Percentiles rank a stretch among this genome's conserved stretches.
Evolutionary conservation across 2,888 invertebrate genomes (phyloP).

Genomic region (Thelaira solivaga): DNA sequence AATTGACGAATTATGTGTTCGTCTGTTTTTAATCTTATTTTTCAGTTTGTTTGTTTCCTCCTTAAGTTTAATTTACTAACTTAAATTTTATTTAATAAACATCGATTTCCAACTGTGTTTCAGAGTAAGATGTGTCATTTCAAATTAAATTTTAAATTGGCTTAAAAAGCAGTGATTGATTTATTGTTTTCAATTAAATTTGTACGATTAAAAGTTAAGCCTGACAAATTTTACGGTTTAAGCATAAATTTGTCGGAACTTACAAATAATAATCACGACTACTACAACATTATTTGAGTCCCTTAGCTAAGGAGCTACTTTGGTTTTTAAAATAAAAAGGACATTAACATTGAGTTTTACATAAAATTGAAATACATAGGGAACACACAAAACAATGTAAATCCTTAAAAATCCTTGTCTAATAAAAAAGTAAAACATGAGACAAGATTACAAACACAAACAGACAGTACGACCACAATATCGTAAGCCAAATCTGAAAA

Average conservation of each 20-base stretch:
- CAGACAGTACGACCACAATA: constrained; percentile 6
- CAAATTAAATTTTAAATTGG: constrained; percentile 59
- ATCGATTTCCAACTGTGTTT: constrained; percentile 31
- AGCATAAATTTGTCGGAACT: constrained; percentile 30
- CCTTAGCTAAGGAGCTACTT: constrained; percentile 14
- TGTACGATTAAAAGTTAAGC: constrained; percentile 57
- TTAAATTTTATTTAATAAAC: constrained; percentile 33
- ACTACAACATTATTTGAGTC: constrained; percentile 2
- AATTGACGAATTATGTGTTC: constrained; percentile 9
- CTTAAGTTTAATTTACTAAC: neutral
- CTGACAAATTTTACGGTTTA: constrained; percentile 32
- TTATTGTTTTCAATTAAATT: constrained; percentile 63
- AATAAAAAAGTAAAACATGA: constrained; percentile 6
- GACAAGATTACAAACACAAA: constrained; percentile 38
- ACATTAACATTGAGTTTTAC: constrained; percentile 38
- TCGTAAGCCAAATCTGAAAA: neutral
- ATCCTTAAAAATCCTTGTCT: constrained; percentile 50
- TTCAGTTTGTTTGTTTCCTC: too few relatives aligned
- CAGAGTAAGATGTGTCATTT: constrained; percentile 42
- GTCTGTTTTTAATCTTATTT: constrained; percentile 8
- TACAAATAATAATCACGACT: constrained; percentile 15
- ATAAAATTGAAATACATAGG: constrained; percentile 23
- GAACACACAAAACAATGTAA: constrained; percentile 18
- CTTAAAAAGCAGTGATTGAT: constrained; percentile 60
- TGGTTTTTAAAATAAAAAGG: constrained; percentile 21